phyloP scores from a whole-genome alignment of 2,888 invertebrate genomes.

The Ceraclea dissimilis region DNA sequence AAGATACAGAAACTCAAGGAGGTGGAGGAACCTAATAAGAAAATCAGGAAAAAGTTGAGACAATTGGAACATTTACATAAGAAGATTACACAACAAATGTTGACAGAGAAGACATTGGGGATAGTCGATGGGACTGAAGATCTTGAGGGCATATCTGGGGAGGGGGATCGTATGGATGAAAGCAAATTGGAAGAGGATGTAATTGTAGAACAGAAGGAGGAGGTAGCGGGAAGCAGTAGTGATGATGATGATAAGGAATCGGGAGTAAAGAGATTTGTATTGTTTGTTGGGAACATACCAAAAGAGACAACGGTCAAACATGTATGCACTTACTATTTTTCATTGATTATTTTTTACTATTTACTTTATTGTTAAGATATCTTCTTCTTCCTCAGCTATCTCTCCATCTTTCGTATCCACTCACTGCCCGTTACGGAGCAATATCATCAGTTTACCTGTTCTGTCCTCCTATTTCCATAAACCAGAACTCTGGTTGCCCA shows the following conservation, averaged over 20 bases:
- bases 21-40: constrained; percentile 18
- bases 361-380: too few species aligned
- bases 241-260: constrained; percentile 28
- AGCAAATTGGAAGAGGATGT: constrained; percentile 5
- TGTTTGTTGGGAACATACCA: constrained; percentile 43
- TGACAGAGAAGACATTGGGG: constrained; percentile 17
- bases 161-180: background rate
- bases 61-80: constrained; percentile 21
- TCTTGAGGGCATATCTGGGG: background rate
- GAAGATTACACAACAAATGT: constrained; percentile 15
- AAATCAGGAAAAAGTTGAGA: constrained; percentile 21
- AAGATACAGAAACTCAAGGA: constrained; percentile 15
- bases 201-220: background rate
- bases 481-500: too few species aligned
- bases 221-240: background rate
- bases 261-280: constrained; percentile 43
- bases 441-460: too few species aligned
- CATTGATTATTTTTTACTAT: too few species aligned
- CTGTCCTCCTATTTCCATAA: too few species aligned
- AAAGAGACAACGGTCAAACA: constrained; percentile 35
- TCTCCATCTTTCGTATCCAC: too few species aligned
- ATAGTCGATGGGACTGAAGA: constrained; percentile 6
- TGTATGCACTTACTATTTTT: constrained; percentile 29
- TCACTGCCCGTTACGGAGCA: too few species aligned
- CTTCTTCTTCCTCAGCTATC: too few species aligned